Conservation (phyloP, 2,888 invertebrate genomes). For the Andrena marginata region DNA sequence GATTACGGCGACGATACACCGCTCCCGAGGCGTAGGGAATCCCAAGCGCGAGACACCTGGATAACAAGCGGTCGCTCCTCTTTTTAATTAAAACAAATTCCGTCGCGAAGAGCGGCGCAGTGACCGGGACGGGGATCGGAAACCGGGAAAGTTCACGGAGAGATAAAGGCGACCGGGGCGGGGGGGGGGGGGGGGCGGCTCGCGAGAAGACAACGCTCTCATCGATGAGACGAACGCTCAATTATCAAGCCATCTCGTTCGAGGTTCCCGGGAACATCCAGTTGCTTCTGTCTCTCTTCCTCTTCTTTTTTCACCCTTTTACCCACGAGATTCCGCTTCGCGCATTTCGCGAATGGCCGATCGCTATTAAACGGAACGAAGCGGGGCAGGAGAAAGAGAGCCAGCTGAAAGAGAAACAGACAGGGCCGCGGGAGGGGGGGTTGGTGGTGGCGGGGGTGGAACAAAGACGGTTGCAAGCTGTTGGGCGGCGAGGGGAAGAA, state of each 20-base stretch:
- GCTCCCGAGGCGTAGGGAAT: slow-evolving; percentile 27
- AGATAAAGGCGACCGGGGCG: slow-evolving; percentile 45
- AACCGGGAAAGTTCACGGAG: slow-evolving; percentile 20
- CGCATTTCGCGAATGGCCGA: slow-evolving; percentile 76
- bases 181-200: slow-evolving; percentile 27
- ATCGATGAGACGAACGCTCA: slow-evolving; percentile 63
- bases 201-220: slow-evolving; percentile 58
- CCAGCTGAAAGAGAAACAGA: slow-evolving; percentile 31
- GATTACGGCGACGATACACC: background rate
- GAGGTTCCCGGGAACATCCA: slow-evolving; percentile 38
- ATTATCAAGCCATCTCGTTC: slow-evolving; percentile 67
- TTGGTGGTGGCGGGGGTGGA: background rate
- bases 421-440: slow-evolving; percentile 10
- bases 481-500: slow-evolving; percentile 26
- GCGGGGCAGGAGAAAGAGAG: slow-evolving; percentile 45
- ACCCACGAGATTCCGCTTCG: slow-evolving; percentile 67
- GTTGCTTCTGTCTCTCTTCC: background rate
- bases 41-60: slow-evolving; percentile 9
- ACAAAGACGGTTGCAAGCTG: slow-evolving; percentile 41
- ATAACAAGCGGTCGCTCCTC: background rate
- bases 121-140: slow-evolving; percentile 33
- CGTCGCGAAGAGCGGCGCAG: slow-evolving; percentile 14
- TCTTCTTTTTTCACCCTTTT: slow-evolving; percentile 50
- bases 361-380: slow-evolving; percentile 76
- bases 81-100: slow-evolving; percentile 60